phyloP scores from a whole-genome alignment of 2,113 vertebrate species.

The Manacus vitellinus region DNA sequence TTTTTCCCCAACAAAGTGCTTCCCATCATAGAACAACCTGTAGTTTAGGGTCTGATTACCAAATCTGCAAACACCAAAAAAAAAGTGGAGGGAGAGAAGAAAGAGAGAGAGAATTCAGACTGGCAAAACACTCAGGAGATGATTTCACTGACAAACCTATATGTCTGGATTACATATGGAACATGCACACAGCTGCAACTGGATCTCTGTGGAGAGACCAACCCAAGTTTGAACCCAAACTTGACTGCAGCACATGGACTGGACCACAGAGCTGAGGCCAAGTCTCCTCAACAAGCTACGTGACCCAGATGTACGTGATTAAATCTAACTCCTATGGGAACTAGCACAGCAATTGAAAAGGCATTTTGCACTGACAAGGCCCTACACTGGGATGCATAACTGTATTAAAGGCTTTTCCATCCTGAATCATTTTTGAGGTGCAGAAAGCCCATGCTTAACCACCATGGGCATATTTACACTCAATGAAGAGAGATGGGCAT shows the following conservation, averaged over 20 bases:
- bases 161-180: background rate
- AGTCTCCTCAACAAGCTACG: fast-evolving
- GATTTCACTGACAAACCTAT: background rate
- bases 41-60: slow-evolving; percentile 96
- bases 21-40: slow-evolving; percentile 95
- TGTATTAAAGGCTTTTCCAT: background rate
- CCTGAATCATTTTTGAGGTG: background rate
- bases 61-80: slow-evolving; percentile 78
- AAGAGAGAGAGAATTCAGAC: background rate
- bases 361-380: background rate
- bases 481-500: background rate
- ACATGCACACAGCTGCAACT: background rate
- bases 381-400: background rate
- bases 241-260: background rate
- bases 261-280: background rate
- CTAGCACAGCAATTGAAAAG: background rate
- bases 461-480: background rate
- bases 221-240: background rate
- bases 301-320: fast-evolving
- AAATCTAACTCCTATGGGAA: background rate
- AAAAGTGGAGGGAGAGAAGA: background rate
- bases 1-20: slow-evolving; percentile 98
- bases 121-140: background rate
- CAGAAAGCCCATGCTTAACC: background rate
- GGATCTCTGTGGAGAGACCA: background rate